A percentile compares a stretch with the other conserved stretches of the same genome.
phyloP scores from a whole-genome alignment of 1,140 invertebrate species.

The Cherax destructor region DNA sequence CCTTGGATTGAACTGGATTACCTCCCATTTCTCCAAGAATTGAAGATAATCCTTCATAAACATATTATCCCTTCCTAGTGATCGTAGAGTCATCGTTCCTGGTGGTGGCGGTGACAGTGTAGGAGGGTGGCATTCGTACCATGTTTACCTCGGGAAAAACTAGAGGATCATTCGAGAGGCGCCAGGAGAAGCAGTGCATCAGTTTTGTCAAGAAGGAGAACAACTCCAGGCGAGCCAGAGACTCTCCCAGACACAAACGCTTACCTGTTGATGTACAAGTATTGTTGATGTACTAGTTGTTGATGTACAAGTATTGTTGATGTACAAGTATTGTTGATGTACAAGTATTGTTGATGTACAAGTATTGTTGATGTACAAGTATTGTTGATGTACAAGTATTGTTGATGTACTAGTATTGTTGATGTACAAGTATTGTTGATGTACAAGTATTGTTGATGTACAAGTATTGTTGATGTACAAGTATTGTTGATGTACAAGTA shows the following conservation, averaged over 20 bases:
- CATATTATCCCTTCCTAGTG: too few species aligned
- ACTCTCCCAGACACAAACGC: slow-evolving; percentile 84
- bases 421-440: slow-evolving; percentile 72
- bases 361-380: slow-evolving; percentile 72
- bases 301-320: slow-evolving; percentile 72
- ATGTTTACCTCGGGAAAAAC: background rate
- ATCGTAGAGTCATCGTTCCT: background rate
- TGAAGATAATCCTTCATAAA: too few species aligned
- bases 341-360: slow-evolving; percentile 72
- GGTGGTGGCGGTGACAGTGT: background rate
- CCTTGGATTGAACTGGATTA: too few species aligned
- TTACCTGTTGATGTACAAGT: slow-evolving; percentile 77
- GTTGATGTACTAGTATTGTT: too few species aligned
- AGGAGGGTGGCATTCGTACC: background rate
- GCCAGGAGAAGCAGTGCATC: slow-evolving; percentile 80
- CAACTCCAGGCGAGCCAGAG: slow-evolving; percentile 81
- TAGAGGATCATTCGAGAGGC: slow-evolving; percentile 4
- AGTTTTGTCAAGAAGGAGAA: slow-evolving; percentile 81
- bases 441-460: slow-evolving; percentile 72
- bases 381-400: slow-evolving; percentile 72
- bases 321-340: slow-evolving; percentile 72
- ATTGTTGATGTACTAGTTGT: slow-evolving; percentile 72
- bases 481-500: slow-evolving; percentile 72
- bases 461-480: slow-evolving; percentile 72
- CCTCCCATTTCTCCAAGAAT: too few species aligned